Conservation (phyloP, 1,140 invertebrate genomes). For the Frieseomelitta varia region DNA sequence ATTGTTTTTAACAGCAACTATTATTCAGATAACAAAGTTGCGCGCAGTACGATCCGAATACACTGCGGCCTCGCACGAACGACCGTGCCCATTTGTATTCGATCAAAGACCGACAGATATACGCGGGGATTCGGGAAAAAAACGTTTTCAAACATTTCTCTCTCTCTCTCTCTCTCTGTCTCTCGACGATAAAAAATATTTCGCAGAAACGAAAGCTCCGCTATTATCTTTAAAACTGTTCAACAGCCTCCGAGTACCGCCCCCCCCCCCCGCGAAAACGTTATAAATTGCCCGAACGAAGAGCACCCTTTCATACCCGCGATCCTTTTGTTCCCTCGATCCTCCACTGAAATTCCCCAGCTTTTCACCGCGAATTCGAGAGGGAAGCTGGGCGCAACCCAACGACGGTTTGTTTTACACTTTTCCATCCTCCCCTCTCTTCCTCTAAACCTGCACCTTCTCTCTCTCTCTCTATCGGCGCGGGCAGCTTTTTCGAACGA, state of each 20-base stretch:
- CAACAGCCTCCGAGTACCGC: not conserved
- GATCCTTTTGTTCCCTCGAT: not conserved
- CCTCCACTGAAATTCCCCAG: slow-evolving; percentile 7
- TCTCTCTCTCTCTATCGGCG: not conserved
- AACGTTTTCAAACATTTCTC: too few species aligned
- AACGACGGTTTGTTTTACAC: slow-evolving; percentile 33
- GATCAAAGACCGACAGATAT: too few species aligned
- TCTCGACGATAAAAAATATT: not conserved
- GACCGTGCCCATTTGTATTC: too few species aligned
- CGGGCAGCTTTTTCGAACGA: not conserved
- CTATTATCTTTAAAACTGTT: not conserved
- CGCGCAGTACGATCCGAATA: too few species aligned
- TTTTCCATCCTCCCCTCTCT: not conserved
- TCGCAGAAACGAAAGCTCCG: not conserved
- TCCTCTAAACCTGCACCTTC: not conserved
- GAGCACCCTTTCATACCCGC: slow-evolving; percentile 12
- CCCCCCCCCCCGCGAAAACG: not conserved
- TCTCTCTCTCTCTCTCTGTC: too few species aligned
- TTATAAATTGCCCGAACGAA: slow-evolving; percentile 21
- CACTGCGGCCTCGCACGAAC: too few species aligned
- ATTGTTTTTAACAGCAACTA: too few species aligned
- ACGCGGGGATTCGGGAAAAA: too few species aligned
- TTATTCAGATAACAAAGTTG: too few species aligned
- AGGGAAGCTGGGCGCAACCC: too few species aligned
- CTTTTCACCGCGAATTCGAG: slow-evolving; percentile 10